Conservation (phyloP, 2,888 invertebrate species). For the Cataglyphis altisquamis region DNA sequence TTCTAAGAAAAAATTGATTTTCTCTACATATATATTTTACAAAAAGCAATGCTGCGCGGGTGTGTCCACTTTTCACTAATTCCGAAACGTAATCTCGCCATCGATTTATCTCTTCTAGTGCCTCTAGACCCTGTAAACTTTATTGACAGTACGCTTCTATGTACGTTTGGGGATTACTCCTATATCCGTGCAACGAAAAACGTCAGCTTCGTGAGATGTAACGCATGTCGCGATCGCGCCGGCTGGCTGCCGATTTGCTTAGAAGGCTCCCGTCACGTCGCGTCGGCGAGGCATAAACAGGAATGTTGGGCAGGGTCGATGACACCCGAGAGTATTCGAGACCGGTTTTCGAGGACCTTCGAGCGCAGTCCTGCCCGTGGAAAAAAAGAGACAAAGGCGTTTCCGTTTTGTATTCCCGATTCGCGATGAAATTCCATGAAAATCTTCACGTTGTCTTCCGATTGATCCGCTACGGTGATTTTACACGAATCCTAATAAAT, state of each 20-base stretch:
- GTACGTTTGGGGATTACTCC: constrained; percentile 4
- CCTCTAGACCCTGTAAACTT: neutral
- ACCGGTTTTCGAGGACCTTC: constrained; percentile 85
- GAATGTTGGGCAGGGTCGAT: constrained; percentile 85
- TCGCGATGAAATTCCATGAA: constrained; percentile 26
- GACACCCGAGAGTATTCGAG: constrained; percentile 81
- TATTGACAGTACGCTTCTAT: constrained; percentile 7
- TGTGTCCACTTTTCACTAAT: neutral
- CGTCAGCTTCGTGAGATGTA: constrained; percentile 38
- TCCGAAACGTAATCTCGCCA: neutral
- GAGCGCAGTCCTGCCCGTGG: constrained; percentile 73
- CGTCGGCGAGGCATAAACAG: constrained; percentile 76
- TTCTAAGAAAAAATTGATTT: neutral
- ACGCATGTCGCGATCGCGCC: constrained; percentile 38
- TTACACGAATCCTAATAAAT: neutral
- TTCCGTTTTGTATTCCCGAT: constrained; percentile 49
- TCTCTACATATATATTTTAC: neutral
- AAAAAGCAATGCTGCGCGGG: neutral
- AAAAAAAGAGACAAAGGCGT: constrained; percentile 70
- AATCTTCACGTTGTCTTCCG: neutral
- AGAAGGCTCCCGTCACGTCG: constrained; percentile 50
- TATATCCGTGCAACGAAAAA: constrained; percentile 35
- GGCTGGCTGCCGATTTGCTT: constrained; percentile 47
- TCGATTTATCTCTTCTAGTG: neutral
- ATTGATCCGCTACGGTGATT: neutral